Percentiles rank a stretch among this genome's conserved stretches.
Evolutionary conservation across 2,888 invertebrate genomes (phyloP).

Genomic region (Temnothorax rugatulus): DNA sequence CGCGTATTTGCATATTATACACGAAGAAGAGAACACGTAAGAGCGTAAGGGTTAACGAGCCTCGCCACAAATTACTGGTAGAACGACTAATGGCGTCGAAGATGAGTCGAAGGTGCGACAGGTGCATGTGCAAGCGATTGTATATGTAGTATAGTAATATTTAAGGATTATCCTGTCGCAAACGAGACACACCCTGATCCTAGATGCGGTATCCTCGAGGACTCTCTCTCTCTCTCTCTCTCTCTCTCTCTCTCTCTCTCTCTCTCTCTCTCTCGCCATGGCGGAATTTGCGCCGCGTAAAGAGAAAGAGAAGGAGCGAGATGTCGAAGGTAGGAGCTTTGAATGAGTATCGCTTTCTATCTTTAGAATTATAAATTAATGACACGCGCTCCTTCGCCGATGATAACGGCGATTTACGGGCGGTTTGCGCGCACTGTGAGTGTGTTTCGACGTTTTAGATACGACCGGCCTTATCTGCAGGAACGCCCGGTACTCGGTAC

Average conservation of each 20-base stretch:
- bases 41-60: conserved; percentile 49
- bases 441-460: conserved; percentile 53
- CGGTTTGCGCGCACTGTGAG: conserved; percentile 31
- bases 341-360: conserved; percentile 41
- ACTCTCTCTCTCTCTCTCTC: background rate
- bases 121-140: conserved; percentile 47
- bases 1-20: conserved; percentile 1
- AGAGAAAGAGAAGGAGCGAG: background rate
- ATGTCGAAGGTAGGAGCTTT: conserved; percentile 19
- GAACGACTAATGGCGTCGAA: conserved; percentile 64
- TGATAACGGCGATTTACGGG: conserved; percentile 46
- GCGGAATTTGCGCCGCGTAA: conserved; percentile 2
- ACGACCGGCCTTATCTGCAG: conserved; percentile 32
- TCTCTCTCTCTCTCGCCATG: background rate
- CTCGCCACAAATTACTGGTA: conserved; percentile 59
- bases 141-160: conserved; percentile 36
- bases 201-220: background rate
- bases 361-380: conserved; percentile 56
- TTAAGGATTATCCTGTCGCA: conserved; percentile 52
- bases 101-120: conserved; percentile 55
- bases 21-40: background rate
- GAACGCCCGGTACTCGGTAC: conserved; percentile 23
- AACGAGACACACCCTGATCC: conserved; percentile 55
- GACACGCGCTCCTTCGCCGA: conserved; percentile 24
- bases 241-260: conserved; percentile 4